Conservation (phyloP, 2,113 vertebrate species). For the Lutjanus erythropterus region DNA sequence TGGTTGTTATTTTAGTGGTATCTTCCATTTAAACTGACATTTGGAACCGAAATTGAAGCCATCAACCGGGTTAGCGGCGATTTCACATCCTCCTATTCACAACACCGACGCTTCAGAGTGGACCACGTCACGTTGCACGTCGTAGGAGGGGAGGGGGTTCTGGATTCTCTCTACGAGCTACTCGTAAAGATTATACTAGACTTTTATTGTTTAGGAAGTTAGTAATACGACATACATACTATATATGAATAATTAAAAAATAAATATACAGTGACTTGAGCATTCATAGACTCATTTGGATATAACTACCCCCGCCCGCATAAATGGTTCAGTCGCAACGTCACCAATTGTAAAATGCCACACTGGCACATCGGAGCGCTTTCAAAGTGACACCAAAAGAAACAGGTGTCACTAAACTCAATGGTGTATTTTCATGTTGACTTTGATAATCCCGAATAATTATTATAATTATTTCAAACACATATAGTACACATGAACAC, state of each 20-base stretch:
- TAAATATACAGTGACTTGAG: neutral
- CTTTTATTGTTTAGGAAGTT: accelerated
- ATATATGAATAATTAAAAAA: accelerated
- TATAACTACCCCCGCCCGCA: neutral
- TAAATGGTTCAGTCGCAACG: conserved; percentile 77
- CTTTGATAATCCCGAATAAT: neutral
- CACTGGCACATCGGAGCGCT: conserved; percentile 71
- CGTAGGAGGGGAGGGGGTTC: neutral
- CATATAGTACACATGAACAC: no score
- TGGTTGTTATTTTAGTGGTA: neutral
- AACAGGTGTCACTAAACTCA: conserved; percentile 61
- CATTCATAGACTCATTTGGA: accelerated
- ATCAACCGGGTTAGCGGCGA: conserved; percentile 60
- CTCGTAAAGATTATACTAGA: accelerated
- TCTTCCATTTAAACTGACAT: conserved; percentile 26
- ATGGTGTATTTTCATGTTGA: neutral
- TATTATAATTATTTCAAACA: neutral
- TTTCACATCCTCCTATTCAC: conserved; percentile 73
- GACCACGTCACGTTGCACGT: conserved; percentile 41
- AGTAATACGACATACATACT: accelerated
- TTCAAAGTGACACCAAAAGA: conserved; percentile 65
- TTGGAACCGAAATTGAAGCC: conserved; percentile 4
- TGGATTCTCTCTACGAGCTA: neutral
- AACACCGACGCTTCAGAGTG: conserved; percentile 53
- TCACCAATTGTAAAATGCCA: conserved; percentile 86